Evolutionary conservation across 64 coral and sea anemone genomes (phyloP), one percentile per base, ranked within the genome.

Genomic region (Astreopora myriophthalma): DNA sequence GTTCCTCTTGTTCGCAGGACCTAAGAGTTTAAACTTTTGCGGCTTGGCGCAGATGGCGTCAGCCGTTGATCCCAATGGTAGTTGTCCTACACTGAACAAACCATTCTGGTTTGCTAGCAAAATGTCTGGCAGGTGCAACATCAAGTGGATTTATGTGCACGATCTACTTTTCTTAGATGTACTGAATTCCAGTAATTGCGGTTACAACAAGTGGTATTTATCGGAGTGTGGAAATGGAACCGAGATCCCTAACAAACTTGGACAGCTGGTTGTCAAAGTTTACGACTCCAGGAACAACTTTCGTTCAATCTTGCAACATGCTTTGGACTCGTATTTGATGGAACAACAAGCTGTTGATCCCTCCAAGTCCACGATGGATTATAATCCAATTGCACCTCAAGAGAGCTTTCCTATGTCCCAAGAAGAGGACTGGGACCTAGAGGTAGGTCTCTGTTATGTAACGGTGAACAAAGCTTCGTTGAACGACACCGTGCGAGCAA

Each of bases 351-450:
- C n/a, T 4, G 33, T 34, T 11, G 9, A 30, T 9, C 19, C 70
- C 2, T 2, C 22, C 0, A 35, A 38, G 13, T 20, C 57, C 2
- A 13, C 19, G 79, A 37, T 14, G 12, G 52, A 3, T 51, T 5
- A 23, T 64, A 7, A 34, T 6, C 19, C 11, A 16, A 19, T 34
- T 2, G 79, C 64, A 14, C 32, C 10, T 14, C 23, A n/a, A 3
- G 57, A 83, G 1, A 55, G 57, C 6, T 65, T 64, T 19, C 79
- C 52, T n/a, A 8, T n/a, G 34, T 65, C 52, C 6, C 79, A 83
- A n/a, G 79, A 83, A 38, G 79, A 73, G 70, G 70, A 83, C 33
- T 83, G 79, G 79, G 79, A 83, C 19, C 55, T 63, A 65, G 79
- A 83, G 57, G 79, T 40, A 52, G 48, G 75, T 78, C 5, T 55